Base-by-base conservation (phyloP, 2,888 invertebrate species). In the Ecdyonurus torrentis region DNA sequence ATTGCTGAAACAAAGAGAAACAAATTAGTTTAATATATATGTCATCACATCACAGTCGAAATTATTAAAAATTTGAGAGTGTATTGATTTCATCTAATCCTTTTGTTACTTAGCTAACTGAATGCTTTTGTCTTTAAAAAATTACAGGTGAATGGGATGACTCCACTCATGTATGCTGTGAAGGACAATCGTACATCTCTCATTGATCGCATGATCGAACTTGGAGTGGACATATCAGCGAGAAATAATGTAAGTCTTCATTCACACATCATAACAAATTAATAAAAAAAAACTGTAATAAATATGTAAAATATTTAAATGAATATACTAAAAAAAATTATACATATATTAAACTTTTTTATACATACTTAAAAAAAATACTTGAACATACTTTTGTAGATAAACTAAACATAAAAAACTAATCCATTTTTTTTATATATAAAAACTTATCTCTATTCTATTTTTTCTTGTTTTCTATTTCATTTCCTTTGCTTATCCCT, bases 81-180 rank as follows among this genome's bases (percentile, higher is more conserved):
- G n/a, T n/a, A n/a, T n/a, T n/a, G n/a, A n/a, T n/a, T n/a, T n/a
- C n/a, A n/a, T n/a, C n/a, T n/a, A n/a, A n/a, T n/a, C n/a, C n/a
- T n/a, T n/a, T n/a, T n/a, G n/a, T n/a, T n/a, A n/a, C n/a, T n/a
- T n/a, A n/a, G n/a, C n/a, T n/a, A n/a, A n/a, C n/a, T n/a, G n/a
- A n/a, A n/a, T n/a, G n/a, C n/a, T n/a, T n/a, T n/a, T n/a, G n/a
- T n/a, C n/a, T n/a, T n/a, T n/a, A n/a, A n/a, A n/a, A n/a, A n/a
- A 70, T 82, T 83, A 63, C 81, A 95, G 94, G 83, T 84, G 68
- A 91, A 89, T 63, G 94, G 94, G 66, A 91, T 93, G 89, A 94
- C 95, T 64, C 92, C 96, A 23, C 79, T 97, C 69, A 96, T 97
- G 95, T 89, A 89, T 73, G 94, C 94, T 1, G 93, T 94, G 25